phyloP scores from a whole-genome alignment of 1,140 invertebrate genomes.

The Anoplophora glabripennis region DNA sequence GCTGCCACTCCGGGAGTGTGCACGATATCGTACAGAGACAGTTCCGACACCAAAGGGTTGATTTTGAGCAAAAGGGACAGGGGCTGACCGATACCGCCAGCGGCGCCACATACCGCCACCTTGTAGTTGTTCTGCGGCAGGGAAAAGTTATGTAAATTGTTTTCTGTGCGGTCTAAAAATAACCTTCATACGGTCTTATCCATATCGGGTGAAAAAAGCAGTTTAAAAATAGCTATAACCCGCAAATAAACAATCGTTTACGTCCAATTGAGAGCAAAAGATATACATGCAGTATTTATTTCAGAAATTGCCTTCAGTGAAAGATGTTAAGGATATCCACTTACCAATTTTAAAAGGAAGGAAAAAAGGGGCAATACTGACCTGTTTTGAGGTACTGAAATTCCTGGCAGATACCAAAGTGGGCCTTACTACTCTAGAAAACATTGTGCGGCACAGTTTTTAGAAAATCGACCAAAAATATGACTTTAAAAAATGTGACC shows the following conservation, averaged over 20 bases:
- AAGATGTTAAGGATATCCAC: background rate
- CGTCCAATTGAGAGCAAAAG: background rate
- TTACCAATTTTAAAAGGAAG: background rate
- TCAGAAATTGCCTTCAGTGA: no score
- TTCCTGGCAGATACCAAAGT: conserved; percentile 51
- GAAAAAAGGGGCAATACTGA: conserved; percentile 38
- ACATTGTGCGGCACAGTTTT: conserved; percentile 47
- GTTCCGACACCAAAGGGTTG: conserved; percentile 75
- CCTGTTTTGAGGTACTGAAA: conserved; percentile 56
- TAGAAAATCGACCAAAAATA: background rate
- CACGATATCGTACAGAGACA: conserved; percentile 93
- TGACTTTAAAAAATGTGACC: conserved; percentile 16
- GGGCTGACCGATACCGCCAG: conserved; percentile 98
- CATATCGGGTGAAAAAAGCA: background rate
- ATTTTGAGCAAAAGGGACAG: conserved; percentile 93
- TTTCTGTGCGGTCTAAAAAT: background rate
- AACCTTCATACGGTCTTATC: background rate
- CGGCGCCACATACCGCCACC: conserved; percentile 94
- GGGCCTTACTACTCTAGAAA: conserved; percentile 54
- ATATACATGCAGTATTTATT: no score
- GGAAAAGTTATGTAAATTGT: background rate
- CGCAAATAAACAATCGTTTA: no score
- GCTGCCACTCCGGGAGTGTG: conserved; percentile 96
- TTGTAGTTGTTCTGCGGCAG: conserved; percentile 67
- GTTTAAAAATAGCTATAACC: no score